These are phyloP conservation scores for Cephus spinipes DNA, from an alignment of 2,888 invertebrate genomes.

Conservation along the genomic window DNA sequence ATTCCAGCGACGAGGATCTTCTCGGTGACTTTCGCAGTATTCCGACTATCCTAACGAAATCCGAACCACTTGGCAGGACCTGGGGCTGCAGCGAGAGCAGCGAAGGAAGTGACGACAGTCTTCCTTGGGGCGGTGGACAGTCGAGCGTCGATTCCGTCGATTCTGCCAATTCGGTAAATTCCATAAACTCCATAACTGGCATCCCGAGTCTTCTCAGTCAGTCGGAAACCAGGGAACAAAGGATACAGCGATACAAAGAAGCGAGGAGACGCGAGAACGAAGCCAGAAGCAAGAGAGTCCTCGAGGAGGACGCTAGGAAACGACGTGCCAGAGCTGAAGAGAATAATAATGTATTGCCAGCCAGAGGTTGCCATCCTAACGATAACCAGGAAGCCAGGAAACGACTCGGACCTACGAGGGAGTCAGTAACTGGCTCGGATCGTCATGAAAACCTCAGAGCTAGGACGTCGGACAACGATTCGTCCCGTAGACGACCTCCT, in stretches of 20 bases:
- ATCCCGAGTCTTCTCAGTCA: conserved; percentile 35
- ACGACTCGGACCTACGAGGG: background rate
- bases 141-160: conserved; percentile 57
- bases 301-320: conserved; percentile 57
- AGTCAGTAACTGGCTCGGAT: background rate
- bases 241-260: conserved; percentile 62
- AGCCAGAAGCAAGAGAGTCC: conserved; percentile 54
- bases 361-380: conserved; percentile 48
- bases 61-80: conserved; percentile 43
- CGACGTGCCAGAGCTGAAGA: conserved; percentile 46
- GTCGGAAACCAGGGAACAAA: conserved; percentile 53
- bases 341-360: conserved; percentile 30
- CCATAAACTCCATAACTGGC: conserved; percentile 13
- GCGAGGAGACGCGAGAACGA: conserved; percentile 60
- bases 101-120: conserved; percentile 63
- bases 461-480: background rate
- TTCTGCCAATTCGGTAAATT: conserved; percentile 27
- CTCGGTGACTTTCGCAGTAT: conserved; percentile 42
- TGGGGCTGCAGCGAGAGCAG: conserved; percentile 64
- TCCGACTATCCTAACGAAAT: conserved; percentile 40
- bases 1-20: conserved; percentile 62
- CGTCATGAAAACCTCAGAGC: background rate
- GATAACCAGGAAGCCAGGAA: conserved; percentile 23
- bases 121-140: conserved; percentile 53
- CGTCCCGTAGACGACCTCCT: conserved; percentile 10